A percentile compares a stretch with the other conserved stretches of the same genome.
These are phyloP conservation scores for Muscina levida DNA, from an alignment of 2,888 invertebrate genomes.

Conservation along the genomic window DNA sequence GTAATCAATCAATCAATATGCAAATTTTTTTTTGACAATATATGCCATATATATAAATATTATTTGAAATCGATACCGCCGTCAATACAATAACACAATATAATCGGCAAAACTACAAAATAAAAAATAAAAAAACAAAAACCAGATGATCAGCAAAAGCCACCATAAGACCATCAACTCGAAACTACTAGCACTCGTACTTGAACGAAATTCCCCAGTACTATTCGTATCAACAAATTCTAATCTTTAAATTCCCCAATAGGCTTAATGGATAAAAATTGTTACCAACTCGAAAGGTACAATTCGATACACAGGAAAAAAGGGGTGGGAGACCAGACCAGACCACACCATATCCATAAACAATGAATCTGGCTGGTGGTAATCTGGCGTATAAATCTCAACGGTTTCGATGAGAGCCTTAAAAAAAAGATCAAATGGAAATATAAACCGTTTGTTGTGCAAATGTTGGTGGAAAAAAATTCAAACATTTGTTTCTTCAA, in stretches of 20 bases:
- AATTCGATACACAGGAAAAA: neutral
- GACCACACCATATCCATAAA: neutral
- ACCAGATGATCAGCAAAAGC: neutral
- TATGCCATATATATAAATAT: neutral
- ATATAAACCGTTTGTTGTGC: constrained; percentile 28
- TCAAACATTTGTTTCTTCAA: constrained; percentile 35
- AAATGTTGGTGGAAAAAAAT: constrained; percentile 33
- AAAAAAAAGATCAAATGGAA: neutral
- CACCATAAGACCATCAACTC: constrained; percentile 8
- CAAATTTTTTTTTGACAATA: constrained; percentile 38
- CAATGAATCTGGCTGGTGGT: constrained; percentile 21
- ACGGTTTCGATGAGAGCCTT: neutral
- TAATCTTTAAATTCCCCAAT: constrained; percentile 43
- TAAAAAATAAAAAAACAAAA: too few relatives aligned
- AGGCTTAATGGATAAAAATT: constrained; percentile 60
- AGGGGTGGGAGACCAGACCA: constrained; percentile 1
- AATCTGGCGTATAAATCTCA: constrained; percentile 35
- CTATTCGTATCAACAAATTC: constrained; percentile 10
- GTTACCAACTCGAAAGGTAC: neutral
- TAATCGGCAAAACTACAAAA: constrained; percentile 13
- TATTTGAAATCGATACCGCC: constrained; percentile 24
- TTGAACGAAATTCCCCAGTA: neutral
- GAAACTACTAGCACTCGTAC: neutral
- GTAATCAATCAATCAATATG: constrained; percentile 53
- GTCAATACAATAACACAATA: neutral